Evolutionary conservation across 2,113 vertebrate species (phyloP), one percentile per base, ranked within the genome.

Genomic region (Tenrec ecaudatus): DNA sequence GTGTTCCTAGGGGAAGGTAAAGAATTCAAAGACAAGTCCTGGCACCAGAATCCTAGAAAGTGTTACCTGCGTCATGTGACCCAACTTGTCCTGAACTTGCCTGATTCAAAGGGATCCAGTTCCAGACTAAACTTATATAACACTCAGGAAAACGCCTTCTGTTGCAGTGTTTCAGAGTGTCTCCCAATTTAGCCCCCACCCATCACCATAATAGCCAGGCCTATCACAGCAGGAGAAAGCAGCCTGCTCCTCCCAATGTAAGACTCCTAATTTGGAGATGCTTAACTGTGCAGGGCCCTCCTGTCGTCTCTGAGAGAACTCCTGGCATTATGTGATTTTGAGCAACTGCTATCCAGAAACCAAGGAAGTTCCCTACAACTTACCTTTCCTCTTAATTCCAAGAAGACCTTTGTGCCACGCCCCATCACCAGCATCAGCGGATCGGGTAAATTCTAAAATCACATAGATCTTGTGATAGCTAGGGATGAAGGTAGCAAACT

Each of bases 71-170:
- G 33, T 82, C 53, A 73, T 68, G 31, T 25, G 40, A 79, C 38
- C 19, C 58, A 58, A 25, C 73, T 93, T 83, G 73, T 89, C 57
- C 57, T 78, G 36, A 94, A 85, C 31, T 77, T 93, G 62, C 91
- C 53, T 68, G 27, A 93, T 78, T 47, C 31, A 71, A 89, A 93
- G 15, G 58, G 36, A 81, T 66, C 47, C 25, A 58, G 73, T 93
- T 91, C 27, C 75, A 82, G 33, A 90, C 78, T 8, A 68, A 77
- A 76, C 27, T 93, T 27, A 73, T 76, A 23, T 73, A 89, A 92
- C 19, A 75, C 75, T 68, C 0, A 90, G 62, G 40, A 82, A 91
- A 90, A 92, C 80, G 14, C 20, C 36, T 93, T 78, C 58, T 40
- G 62, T 31, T 82, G 43, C 20, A 88, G 38, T 33, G 78, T 90